phyloP scores from a whole-genome alignment of 2,113 vertebrate species.

The Salvelinus namaycush region DNA sequence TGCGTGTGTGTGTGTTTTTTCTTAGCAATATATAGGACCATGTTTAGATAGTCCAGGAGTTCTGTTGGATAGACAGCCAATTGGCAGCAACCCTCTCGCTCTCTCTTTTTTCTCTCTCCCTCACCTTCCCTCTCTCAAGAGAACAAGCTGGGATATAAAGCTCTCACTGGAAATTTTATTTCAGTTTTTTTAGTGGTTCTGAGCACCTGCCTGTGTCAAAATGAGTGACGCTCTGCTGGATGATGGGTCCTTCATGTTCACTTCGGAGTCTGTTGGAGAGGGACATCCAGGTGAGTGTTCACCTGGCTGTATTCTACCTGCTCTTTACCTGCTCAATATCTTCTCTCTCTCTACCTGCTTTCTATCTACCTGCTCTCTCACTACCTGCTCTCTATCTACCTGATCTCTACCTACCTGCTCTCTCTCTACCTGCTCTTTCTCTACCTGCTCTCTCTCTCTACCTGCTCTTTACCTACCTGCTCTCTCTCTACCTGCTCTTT shows the following conservation, averaged over 20 bases:
- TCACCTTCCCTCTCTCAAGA: slow-evolving; percentile 9
- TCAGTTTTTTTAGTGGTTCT: not conserved
- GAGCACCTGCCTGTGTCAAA: slow-evolving; percentile 72
- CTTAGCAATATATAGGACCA: slow-evolving; percentile 91
- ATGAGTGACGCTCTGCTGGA: slow-evolving; percentile 73
- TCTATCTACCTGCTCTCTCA: too few relatives aligned
- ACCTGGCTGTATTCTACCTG: not conserved
- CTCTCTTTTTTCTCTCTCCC: slow-evolving; percentile 20
- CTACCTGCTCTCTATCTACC: too few relatives aligned
- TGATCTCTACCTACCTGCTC: slow-evolving; percentile 7
- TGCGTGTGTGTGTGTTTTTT: slow-evolving; percentile 60
- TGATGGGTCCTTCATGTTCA: slow-evolving; percentile 93
- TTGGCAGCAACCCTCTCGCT: slow-evolving; percentile 42
- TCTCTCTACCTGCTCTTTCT: not conserved
- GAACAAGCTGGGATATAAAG: slow-evolving; percentile 58
- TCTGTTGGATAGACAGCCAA: slow-evolving; percentile 47
- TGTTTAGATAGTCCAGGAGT: slow-evolving; percentile 67
- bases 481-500: slow-evolving; percentile 31
- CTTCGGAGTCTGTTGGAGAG: slow-evolving; percentile 95
- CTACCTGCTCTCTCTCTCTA: not conserved
- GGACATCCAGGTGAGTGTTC: slow-evolving; percentile 91
- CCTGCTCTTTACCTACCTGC: slow-evolving; percentile 65
- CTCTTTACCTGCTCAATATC: too few relatives aligned
- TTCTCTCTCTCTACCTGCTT: not conserved
- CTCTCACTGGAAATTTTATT: slow-evolving; percentile 22